phyloP scores from a whole-genome alignment of 2,113 vertebrate species.

The Hydropotes inermis region DNA sequence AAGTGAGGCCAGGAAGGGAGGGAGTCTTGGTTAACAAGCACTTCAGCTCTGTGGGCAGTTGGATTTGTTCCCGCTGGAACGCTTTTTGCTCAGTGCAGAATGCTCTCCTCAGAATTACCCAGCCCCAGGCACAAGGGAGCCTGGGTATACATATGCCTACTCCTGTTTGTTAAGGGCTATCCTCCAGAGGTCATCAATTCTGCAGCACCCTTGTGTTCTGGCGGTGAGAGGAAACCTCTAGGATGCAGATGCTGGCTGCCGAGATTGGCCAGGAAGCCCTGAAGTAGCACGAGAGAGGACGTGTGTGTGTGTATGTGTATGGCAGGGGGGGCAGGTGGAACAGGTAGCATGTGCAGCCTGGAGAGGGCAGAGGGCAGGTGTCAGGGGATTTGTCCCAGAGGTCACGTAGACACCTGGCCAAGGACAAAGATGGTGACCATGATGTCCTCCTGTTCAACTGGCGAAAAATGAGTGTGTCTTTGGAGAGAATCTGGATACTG shows the following conservation, averaged over 20 bases:
- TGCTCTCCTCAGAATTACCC: not conserved
- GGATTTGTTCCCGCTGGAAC: not conserved
- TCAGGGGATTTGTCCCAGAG: not conserved
- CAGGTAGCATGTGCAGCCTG: no score
- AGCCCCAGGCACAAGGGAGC: not conserved
- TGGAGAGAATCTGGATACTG: not conserved
- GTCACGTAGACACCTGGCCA: not conserved
- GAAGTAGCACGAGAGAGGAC: not conserved
- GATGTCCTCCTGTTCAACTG: not conserved
- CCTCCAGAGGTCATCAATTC: not conserved
- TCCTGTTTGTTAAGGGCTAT: not conserved
- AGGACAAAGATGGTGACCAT: not conserved
- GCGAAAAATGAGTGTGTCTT: not conserved
- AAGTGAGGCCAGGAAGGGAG: not conserved
- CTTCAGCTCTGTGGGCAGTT: not conserved
- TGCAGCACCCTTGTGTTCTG: not conserved
- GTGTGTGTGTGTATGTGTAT: not conserved
- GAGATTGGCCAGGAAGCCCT: not conserved
- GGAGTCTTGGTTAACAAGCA: not conserved
- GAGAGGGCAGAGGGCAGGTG: no score
- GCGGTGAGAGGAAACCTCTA: not conserved
- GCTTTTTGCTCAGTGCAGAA: not conserved
- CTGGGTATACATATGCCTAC: accelerated
- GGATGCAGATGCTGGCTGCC: not conserved
- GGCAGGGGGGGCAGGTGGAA: not conserved